Base-by-base conservation (phyloP, 2,888 invertebrate species). In the Thecophora atra region DNA sequence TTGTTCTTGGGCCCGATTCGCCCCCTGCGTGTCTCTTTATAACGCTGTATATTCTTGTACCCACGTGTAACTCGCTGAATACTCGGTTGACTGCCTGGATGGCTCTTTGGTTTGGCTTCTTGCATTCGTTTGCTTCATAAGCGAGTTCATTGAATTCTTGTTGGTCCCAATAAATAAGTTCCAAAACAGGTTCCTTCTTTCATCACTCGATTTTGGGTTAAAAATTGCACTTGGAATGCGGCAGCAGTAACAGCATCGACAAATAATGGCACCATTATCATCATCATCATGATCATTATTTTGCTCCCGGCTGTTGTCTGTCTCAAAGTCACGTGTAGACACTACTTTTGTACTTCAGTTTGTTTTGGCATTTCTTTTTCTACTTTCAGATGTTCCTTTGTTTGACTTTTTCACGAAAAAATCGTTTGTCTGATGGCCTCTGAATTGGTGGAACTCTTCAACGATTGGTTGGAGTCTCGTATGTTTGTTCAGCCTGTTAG, bases 111-210 rank as follows among this genome's bases (percentile, higher is more conserved):
- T n/a, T n/a, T n/a, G n/a, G n/a, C n/a, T n/a, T n/a, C n/a, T n/a
- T n/a, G n/a, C 24, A 15, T 66, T 30, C 66, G 11, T 69, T 69
- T 58, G 47, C 24, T 15, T 44, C 68, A 56, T n/a, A 60, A 69
- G 11, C 58, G 68, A 69, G 68, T 69, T 69, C 68, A 69, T 58
- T 69, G 68, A 69, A 60, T 69, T 69, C 68, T 69, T 69, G 47
- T 69, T 24, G 58, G 42, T 69, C 56, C 58, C 56, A 42, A 58
- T 47, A 58, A 69, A 69, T 44, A 58, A 60, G 58, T 60, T 47
- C 68, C 56, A 44, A 69, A 69, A 69, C 68, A 69, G 68, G 68
- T 69, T 69, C 19, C 28, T 69, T 65, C 47, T 69, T n/a, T n/a
- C n/a, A n/a, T 69, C 44, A 44, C 24, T 56, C 58, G 60, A 58